Conservation (phyloP, 2,797 vertebrate species). For the Sebastes nivosus region DNA sequence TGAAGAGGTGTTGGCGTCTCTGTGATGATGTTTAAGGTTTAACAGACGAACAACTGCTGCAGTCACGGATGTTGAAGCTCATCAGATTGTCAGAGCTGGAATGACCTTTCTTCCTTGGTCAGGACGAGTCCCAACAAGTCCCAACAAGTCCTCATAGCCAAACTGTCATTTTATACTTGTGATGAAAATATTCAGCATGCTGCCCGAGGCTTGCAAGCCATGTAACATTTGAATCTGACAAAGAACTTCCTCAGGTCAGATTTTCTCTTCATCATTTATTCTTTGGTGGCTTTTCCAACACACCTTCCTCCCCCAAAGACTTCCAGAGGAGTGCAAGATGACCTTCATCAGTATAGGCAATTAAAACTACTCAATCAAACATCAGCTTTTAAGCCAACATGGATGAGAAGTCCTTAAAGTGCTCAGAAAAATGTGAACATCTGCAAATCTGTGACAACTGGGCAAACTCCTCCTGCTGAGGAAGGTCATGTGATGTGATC, state of each 20-base stretch:
- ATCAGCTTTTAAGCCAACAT: too few species aligned
- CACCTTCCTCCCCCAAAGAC: too few species aligned
- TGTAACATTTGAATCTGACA: not conserved
- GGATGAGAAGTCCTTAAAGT: too few species aligned
- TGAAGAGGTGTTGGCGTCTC: constrained; percentile 33
- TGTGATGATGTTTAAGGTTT: constrained; percentile 41
- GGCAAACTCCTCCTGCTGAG: not conserved
- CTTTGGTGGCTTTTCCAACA: too few species aligned
- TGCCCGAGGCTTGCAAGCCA: too few species aligned
- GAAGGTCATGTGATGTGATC: not conserved
- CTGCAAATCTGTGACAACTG: not conserved
- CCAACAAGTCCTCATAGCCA: not conserved
- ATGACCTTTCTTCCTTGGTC: constrained; percentile 7
- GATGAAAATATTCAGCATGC: too few species aligned
- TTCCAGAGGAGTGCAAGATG: too few species aligned
- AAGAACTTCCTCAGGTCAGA: not conserved
- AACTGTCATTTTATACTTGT: too few species aligned
- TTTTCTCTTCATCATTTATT: too few species aligned
- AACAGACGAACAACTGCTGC: constrained; percentile 47
- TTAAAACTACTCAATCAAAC: too few species aligned
- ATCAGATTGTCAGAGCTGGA: not conserved
- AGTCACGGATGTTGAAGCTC: constrained; percentile 19
- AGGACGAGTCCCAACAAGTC: not conserved
- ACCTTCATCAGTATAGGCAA: too few species aligned
- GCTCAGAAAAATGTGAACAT: not conserved